phyloP scores from a whole-genome alignment of 2,797 vertebrate species.

The Taenioides sp. region DNA sequence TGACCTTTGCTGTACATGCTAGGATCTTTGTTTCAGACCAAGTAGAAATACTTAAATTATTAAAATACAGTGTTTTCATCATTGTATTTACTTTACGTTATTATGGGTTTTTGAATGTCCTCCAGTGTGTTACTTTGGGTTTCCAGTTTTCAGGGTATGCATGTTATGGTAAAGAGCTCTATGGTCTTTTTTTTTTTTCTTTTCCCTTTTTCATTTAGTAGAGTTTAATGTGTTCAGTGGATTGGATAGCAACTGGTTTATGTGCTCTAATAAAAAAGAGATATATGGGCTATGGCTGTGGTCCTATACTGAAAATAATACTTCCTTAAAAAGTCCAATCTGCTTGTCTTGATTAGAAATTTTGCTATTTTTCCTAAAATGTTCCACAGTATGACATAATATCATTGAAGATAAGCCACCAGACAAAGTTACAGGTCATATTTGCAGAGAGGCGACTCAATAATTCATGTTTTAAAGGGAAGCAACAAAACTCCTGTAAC shows the following conservation, averaged over 20 bases:
- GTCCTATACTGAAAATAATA: background rate
- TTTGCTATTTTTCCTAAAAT: too few relatives aligned
- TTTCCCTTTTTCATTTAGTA: background rate
- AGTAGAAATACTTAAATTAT: background rate
- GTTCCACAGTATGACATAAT: too few relatives aligned
- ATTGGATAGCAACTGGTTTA: background rate
- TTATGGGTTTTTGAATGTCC: background rate
- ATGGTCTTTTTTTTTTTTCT: background rate
- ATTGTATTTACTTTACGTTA: background rate
- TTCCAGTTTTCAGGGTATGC: background rate
- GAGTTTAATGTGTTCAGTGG: background rate
- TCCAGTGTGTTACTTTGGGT: background rate
- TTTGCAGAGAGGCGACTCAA: too few relatives aligned
- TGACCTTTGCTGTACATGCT: slow-evolving; percentile 21
- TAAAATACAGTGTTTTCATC: background rate
- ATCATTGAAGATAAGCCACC: too few relatives aligned
- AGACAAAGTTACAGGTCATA: too few relatives aligned
- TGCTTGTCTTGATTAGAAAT: too few relatives aligned
- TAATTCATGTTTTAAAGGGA: too few relatives aligned
- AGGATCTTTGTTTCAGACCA: background rate
- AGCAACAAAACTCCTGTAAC: too few relatives aligned
- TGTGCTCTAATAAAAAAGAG: background rate
- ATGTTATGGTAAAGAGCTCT: background rate
- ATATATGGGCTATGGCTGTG: background rate
- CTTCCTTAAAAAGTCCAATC: background rate